A percentile compares a stretch with the other conserved stretches of the same genome.
Evolutionary conservation across 2,888 invertebrate species (phyloP).

Genomic region (Drosophila suboccidentalis): DNA sequence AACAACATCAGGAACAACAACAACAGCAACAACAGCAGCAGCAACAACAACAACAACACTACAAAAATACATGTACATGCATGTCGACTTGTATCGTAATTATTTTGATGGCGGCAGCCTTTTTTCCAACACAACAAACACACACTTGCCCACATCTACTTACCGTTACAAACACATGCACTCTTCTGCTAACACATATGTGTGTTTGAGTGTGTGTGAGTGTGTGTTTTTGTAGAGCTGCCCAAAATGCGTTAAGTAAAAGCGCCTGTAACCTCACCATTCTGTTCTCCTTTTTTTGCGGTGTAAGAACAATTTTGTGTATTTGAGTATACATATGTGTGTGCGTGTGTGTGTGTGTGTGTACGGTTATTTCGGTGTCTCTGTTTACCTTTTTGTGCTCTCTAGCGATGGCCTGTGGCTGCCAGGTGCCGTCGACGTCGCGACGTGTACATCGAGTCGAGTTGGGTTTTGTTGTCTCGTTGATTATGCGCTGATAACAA

Average conservation of each 20-base stretch:
- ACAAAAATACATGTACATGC: conserved; percentile 61
- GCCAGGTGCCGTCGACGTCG: conserved; percentile 17
- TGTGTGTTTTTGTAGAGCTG: conserved; percentile 17
- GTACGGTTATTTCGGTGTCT: conserved; percentile 33
- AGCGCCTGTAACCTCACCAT: conserved; percentile 66
- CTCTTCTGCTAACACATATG: conserved; percentile 1
- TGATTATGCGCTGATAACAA: conserved; percentile 83
- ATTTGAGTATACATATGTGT: background rate
- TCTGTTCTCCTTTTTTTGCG: conserved; percentile 38
- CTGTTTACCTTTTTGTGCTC: conserved; percentile 55
- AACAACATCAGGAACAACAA: conserved; percentile 16
- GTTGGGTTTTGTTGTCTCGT: conserved; percentile 68
- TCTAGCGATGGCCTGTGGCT: conserved; percentile 24
- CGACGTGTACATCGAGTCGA: conserved; percentile 16
- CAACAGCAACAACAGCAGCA: conserved; percentile 15
- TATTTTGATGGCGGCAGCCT: conserved; percentile 81
- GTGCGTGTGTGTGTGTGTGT: conserved; percentile 10
- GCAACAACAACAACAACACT: conserved; percentile 35
- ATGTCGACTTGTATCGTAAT: conserved; percentile 80
- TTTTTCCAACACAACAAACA: conserved; percentile 52
- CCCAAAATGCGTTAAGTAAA: conserved; percentile 68
- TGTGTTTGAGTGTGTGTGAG: conserved; percentile 6
- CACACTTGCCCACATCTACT: conserved; percentile 13
- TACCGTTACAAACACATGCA: conserved; percentile 1
- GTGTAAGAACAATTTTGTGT: conserved; percentile 13